Evolutionary conservation across 2,888 invertebrate genomes (phyloP).

Genomic region (Oligia fasciuncula): DNA sequence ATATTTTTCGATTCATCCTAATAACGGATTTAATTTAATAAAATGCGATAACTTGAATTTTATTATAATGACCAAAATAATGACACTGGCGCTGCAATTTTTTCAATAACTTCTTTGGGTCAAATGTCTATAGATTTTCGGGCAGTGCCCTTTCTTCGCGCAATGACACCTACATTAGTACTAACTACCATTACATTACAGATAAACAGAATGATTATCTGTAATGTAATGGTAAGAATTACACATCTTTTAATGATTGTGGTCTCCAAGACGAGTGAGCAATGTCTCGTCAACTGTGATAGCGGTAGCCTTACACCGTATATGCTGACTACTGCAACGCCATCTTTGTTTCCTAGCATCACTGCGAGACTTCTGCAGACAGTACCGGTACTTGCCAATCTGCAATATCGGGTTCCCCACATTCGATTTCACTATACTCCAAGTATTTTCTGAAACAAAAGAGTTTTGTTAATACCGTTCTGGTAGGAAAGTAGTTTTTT

Average conservation of each 20-base stretch:
- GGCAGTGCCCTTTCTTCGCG: background rate
- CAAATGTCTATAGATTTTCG: too few species aligned
- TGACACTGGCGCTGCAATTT: background rate
- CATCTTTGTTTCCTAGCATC: constrained; percentile 59
- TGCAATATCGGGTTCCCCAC: constrained; percentile 69
- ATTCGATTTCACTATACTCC: constrained; percentile 56
- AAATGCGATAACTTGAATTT: constrained; percentile 1
- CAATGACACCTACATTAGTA: background rate
- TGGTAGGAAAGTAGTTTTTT: background rate
- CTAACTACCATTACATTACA: background rate
- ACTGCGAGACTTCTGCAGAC: constrained; percentile 53
- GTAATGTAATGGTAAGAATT: background rate
- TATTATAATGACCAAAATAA: too few species aligned
- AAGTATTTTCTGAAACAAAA: constrained; percentile 34
- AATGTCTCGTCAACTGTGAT: constrained; percentile 44
- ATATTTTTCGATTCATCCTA: background rate
- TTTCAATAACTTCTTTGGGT: background rate
- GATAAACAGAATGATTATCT: background rate
- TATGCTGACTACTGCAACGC: constrained; percentile 64
- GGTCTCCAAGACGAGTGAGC: constrained; percentile 36
- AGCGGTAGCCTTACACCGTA: constrained; percentile 56
- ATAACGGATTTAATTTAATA: too few species aligned
- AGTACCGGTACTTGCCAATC: constrained; percentile 69
- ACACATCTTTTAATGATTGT: constrained; percentile 43
- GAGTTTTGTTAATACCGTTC: background rate